phyloP scores from a whole-genome alignment of 2,113 vertebrate genomes.

The Campylomormyrus numenius region DNA sequence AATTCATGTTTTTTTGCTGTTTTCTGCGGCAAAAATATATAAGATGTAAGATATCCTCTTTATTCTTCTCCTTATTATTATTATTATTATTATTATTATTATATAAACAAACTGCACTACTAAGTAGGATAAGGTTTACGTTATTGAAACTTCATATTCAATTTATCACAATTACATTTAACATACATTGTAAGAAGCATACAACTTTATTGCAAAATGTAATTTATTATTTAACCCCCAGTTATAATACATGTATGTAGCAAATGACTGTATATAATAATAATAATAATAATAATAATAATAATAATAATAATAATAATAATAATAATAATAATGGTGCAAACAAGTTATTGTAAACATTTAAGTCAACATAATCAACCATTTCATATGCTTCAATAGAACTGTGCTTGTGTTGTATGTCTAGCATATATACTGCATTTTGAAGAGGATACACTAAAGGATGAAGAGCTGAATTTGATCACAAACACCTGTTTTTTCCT shows the following conservation, averaged over 20 bases:
- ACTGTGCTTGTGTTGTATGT: neutral
- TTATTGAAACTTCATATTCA: neutral
- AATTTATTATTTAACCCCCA: neutral
- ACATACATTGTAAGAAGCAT: neutral
- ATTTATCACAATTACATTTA: neutral
- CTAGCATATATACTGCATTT: neutral
- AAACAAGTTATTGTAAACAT: neutral
- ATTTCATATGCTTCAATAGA: neutral
- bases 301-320: neutral
- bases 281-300: neutral
- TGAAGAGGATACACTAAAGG: conserved; percentile 47
- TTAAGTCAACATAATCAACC: neutral
- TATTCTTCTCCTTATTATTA: neutral
- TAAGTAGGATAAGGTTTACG: neutral
- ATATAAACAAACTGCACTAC: neutral
- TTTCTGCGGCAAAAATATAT: neutral
- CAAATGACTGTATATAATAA: neutral
- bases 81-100: neutral
- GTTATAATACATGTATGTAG: neutral
- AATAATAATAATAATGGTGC: neutral
- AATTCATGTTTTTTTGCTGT: neutral
- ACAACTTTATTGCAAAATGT: neutral
- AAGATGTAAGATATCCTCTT: neutral
- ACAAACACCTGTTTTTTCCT: conserved; percentile 75
- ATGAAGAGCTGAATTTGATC: conserved; percentile 70